phyloP scores from a whole-genome alignment of 30 jellyfish, hydroid and myxozoan species.

The Pseudorhiza aurosa region DNA sequence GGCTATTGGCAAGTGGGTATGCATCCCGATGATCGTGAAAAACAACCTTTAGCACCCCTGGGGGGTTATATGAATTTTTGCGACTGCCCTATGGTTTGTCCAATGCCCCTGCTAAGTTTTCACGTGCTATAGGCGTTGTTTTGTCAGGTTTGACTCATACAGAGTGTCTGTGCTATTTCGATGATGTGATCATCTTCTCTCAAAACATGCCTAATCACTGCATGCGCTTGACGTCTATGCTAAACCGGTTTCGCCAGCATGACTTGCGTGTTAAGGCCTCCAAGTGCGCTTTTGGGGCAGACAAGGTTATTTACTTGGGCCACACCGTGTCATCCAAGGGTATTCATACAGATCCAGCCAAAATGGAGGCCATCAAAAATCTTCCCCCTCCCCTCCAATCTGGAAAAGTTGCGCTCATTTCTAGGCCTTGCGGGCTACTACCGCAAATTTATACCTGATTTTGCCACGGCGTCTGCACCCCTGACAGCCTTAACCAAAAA shows the following conservation, averaged over 20 bases:
- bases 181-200: constrained; percentile 59
- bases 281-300: too few relatives aligned
- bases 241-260: not conserved
- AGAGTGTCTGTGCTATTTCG: constrained; percentile 43
- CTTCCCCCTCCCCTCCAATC: not conserved
- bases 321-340: too few relatives aligned
- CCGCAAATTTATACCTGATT: constrained; percentile 30
- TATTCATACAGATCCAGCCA: too few relatives aligned
- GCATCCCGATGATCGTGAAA: constrained; percentile 16
- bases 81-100: constrained; percentile 30
- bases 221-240: not conserved
- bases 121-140: constrained; percentile 31
- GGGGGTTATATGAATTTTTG: constrained; percentile 19
- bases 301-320: too few relatives aligned
- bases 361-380: not conserved
- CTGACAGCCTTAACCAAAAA: constrained; percentile 28
- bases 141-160: constrained; percentile 11
- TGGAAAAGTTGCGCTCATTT: constrained; percentile 25
- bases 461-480: constrained; percentile 22
- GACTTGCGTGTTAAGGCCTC: constrained; percentile 37
- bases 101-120: constrained; percentile 23
- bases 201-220: constrained; percentile 11
- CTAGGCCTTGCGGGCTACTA: constrained; percentile 35
- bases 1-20: constrained; percentile 20
- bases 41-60: constrained; percentile 32